Evolutionary conservation across 2,797 vertebrate genomes (phyloP).

Genomic region (Apogon talboti): DNA sequence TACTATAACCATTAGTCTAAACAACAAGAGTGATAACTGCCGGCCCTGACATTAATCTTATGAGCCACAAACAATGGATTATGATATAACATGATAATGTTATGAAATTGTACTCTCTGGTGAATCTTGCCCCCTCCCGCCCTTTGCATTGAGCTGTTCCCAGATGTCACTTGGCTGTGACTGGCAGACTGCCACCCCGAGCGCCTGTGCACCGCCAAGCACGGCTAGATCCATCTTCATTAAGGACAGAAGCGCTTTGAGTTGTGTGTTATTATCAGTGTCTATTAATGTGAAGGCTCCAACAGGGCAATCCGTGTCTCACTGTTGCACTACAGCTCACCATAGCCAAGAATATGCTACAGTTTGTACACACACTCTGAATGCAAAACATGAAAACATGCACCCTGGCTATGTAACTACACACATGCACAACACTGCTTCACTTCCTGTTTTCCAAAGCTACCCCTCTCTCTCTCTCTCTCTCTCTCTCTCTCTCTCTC

Average conservation of each 20-base stretch:
- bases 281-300: conserved; percentile 80
- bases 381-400: not conserved
- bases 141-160: conserved; percentile 72
- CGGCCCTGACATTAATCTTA: conserved; percentile 75
- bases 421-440: conserved; percentile 9
- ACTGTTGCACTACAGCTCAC: conserved; percentile 47
- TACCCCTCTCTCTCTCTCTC: not conserved
- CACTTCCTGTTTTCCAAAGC: conserved; percentile 18
- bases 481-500: no score
- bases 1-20: conserved; percentile 76
- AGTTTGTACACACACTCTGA: conserved; percentile 31
- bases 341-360: conserved; percentile 30
- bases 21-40: conserved; percentile 79
- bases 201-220: conserved; percentile 65
- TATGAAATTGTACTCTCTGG: conserved; percentile 74
- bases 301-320: conserved; percentile 65
- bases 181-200: conserved; percentile 78
- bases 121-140: conserved; percentile 62
- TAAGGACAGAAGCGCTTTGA: conserved; percentile 72
- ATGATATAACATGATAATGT: conserved; percentile 82
- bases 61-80: conserved; percentile 79
- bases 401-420: not conserved
- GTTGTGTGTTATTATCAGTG: conserved; percentile 79
- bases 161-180: conserved; percentile 77
- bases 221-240: conserved; percentile 81